Evolutionary conservation across 2,113 vertebrate genomes (phyloP), one percentile per base, ranked within the genome.

Genomic region (Eclectus roratus): DNA sequence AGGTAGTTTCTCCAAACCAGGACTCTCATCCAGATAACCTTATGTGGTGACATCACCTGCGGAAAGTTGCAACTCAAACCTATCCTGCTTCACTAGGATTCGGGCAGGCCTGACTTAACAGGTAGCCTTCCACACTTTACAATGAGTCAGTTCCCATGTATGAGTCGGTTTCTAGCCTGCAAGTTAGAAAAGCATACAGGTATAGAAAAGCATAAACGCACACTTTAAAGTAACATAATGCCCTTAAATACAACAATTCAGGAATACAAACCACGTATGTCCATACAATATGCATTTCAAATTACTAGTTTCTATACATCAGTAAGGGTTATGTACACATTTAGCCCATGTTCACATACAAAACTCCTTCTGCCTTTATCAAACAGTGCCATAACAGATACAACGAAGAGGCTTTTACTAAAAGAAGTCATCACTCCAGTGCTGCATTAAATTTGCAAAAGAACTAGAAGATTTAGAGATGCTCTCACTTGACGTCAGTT

Each of bases 181-280:
- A 73, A 73, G 33, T 0, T 31, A 28, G 41, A 69, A 81, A 39
- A 68, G 31, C 49, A 80, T 1, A 20, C 1, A 41, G 21, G 3
- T 24, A 56, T 24, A 16, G 4, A n/a, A 33, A 50, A 72, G 10
- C 0, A 2, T 13, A 18, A 1, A 8, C 1, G 0, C 1, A 7
- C 17, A 50, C 39, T 61, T 81, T 68, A 74, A 53, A 92, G 47
- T 19, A 64, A 92, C 23, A 14, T 33, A 23, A 17, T 47, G 24
- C 7, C 25, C 68, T 83, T 41, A 73, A 69, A 39, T 9, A 15
- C 9, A 85, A 21, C 21, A 41, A 28, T 4, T 33, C 15, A 39
- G 43, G 29, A 89, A 64, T 24, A 68, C 12, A 56, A 13, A 2
- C 5, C 15, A 13, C 0, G 0, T 2, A 5, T 1, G 2, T 27